Evolutionary conservation across 2,113 vertebrate genomes (phyloP), one percentile per base, ranked within the genome.

Genomic region (Lepus europaeus): DNA sequence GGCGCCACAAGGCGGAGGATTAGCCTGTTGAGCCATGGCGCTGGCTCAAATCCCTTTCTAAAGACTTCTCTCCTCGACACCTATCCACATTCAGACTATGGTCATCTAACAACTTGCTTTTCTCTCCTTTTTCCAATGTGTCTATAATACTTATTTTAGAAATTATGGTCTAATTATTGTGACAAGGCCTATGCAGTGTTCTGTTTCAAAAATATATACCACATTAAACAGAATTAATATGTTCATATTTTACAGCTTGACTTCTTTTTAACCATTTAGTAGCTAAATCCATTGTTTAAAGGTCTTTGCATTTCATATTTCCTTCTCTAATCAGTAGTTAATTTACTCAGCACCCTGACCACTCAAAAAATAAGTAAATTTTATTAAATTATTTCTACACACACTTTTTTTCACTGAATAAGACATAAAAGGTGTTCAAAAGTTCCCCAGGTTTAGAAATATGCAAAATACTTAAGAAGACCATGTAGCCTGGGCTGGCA

Each of bases 91-190:
- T 94, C 66, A 93, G 11, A 81, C 76, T 45, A 19, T 39, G 14
- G 19, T 9, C 45, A 33, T 82, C 91, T 92, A 66, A 63, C 78
- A 89, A n/a, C 53, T 92, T 88, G 77, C 25, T 87, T 64, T 68
- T 64, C 25, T 76, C 90, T 74, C 61, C 33, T 29, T 66, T 80
- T 91, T 82, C 33, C 59, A 85, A 36, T 39, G 53, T 20, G 39
- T 13, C 19, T 10, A 22, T 31, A 63, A 69, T 20, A 83, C 56
- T 95, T 94, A 78, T 79, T 82, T 97, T 86, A 93, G 70, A 93
- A 90, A 19, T 79, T 85, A 88, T 14, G 51, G 51, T 76, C 33
- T 83, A 92, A 83, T 69, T 66, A 51, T 17, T 68, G 9, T 68
- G 33, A 68, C 39, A 88, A 93, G 61, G 20, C 12, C 81, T 78